These are phyloP conservation scores for Rhopalosiphum padi DNA, from an alignment of 1,140 invertebrate genomes.

Conservation along the genomic window DNA sequence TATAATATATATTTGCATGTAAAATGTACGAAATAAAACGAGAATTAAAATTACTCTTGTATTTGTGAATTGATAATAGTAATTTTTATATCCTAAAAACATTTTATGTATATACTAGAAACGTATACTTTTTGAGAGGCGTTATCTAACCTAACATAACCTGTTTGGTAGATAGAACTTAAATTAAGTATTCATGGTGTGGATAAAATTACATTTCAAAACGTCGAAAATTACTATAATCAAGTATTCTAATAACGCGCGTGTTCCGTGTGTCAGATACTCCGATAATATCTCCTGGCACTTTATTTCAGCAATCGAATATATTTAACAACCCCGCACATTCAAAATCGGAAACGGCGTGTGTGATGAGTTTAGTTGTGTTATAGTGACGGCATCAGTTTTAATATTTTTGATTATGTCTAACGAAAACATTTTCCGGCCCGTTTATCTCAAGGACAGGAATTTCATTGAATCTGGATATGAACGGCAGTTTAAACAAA, in stretches of 20 bases:
- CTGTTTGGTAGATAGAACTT: neutral
- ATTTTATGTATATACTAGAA: neutral
- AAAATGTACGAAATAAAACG: neutral
- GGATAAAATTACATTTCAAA: neutral
- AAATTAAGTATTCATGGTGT: neutral
- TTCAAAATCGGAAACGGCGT: neutral
- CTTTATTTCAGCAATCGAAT: neutral
- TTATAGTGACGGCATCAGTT: neutral
- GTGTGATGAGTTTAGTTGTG: neutral
- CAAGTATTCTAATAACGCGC: neutral
- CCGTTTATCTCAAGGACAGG: neutral
- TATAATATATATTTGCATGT: neutral
- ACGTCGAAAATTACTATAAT: slow-evolving; percentile 11
- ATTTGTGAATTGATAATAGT: neutral
- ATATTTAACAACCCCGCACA: neutral
- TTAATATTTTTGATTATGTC: neutral
- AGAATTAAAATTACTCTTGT: neutral
- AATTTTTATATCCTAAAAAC: neutral
- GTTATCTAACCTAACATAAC: neutral
- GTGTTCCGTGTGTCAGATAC: neutral
- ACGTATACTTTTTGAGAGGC: neutral
- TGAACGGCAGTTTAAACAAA: neutral
- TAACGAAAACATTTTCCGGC: neutral
- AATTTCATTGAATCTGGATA: neutral
- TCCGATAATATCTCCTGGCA: neutral